phyloP scores from a whole-genome alignment of 2,797 vertebrate species.

The Leuciscus waleckii region DNA sequence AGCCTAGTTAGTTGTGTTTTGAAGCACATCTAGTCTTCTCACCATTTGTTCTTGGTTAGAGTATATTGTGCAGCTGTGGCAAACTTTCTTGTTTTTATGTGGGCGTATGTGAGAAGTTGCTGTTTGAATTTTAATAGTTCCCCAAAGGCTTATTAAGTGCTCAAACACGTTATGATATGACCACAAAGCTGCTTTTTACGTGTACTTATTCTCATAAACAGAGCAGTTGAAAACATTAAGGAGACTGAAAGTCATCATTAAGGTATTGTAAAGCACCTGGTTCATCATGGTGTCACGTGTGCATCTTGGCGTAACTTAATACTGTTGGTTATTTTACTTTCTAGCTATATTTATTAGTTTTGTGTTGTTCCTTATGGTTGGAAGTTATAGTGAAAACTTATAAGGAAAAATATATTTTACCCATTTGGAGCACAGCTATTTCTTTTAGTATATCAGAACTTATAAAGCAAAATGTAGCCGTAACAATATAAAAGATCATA shows the following conservation, averaged over 20 bases:
- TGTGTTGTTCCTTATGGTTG: neutral
- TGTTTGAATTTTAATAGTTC: conserved; percentile 63
- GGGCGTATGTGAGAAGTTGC: conserved; percentile 56
- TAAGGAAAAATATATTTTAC: neutral
- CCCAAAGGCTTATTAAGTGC: conserved; percentile 49
- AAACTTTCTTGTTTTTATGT: conserved; percentile 61
- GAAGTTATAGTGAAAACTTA: neutral
- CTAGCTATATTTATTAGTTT: conserved; percentile 18
- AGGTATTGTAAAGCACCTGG: neutral
- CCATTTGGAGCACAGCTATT: neutral
- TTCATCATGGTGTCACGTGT: conserved; percentile 5
- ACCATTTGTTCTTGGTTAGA: conserved; percentile 71
- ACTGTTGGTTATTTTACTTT: neutral
- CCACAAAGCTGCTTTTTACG: conserved; percentile 50
- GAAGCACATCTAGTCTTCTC: conserved; percentile 49
- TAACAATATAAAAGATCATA: neutral
- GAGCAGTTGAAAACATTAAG: conserved; percentile 3
- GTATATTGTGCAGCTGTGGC: conserved; percentile 60
- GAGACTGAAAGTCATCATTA: conserved; percentile 37
- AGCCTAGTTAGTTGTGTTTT: neutral
- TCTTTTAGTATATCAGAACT: neutral
- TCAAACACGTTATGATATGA: conserved; percentile 45
- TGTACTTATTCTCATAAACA: conserved; percentile 41
- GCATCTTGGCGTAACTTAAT: neutral
- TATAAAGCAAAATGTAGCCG: neutral